These are phyloP conservation scores for Stigmatopora nigra DNA, from an alignment of 2,113 vertebrate species.

Conservation along the genomic window DNA sequence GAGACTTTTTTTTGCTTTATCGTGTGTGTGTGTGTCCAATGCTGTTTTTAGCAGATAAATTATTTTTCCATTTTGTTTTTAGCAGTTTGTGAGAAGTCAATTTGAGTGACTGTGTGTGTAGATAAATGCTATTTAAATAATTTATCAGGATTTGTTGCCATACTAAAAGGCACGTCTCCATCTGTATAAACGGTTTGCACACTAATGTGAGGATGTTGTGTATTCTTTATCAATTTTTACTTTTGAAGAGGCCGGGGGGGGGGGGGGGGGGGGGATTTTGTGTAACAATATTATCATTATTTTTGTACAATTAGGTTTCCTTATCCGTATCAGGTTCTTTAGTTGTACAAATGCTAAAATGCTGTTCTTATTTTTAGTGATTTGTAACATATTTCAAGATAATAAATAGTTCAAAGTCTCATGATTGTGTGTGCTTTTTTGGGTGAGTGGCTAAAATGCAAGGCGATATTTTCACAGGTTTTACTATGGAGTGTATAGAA, in stretches of 20 bases:
- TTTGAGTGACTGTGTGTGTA: conserved; percentile 61
- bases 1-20: conserved; percentile 70
- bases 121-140: conserved; percentile 99
- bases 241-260: conserved; percentile 39
- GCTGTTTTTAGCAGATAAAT: conserved; percentile 88
- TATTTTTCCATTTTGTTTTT: conserved; percentile 81
- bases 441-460: neutral
- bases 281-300: conserved; percentile 71
- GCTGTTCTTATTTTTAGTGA: conserved; percentile 70
- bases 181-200: conserved; percentile 99
- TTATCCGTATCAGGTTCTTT: conserved; percentile 87
- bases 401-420: conserved; percentile 70
- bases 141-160: conserved; percentile 94
- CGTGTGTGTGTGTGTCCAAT: conserved; percentile 74
- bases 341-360: conserved; percentile 74
- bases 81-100: conserved; percentile 70
- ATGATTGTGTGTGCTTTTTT: conserved; percentile 5
- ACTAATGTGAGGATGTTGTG: conserved; percentile 86
- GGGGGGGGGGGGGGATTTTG: conserved; percentile 53
- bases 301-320: conserved; percentile 78
- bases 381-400: conserved; percentile 69
- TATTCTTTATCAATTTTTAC: conserved; percentile 65
- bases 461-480: neutral
- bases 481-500: neutral
- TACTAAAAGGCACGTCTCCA: conserved; percentile 79